Base-by-base conservation (phyloP, 2,797 vertebrate genomes). In the Rhabdomys pumilio region DNA sequence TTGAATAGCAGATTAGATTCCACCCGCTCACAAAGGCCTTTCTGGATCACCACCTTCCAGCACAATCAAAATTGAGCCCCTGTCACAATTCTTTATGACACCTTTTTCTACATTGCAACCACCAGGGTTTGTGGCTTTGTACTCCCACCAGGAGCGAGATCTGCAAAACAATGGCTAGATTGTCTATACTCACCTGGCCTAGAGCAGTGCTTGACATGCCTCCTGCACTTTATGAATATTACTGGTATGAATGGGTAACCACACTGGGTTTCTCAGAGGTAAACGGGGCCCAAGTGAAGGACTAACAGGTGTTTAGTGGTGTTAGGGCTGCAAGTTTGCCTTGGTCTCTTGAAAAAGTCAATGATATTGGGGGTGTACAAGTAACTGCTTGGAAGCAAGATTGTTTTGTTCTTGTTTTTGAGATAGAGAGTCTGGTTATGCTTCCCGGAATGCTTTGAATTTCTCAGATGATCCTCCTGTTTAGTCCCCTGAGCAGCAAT, bases 311-410 rank as follows among this genome's bases (percentile, higher is more conserved):
- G 7, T 34, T 93, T 9, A 89, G 34, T 91, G 15, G 89, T 29
- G 53, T 44, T 67, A 93, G 50, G 38, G n/a, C 38, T 14, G 24
- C 22, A 72, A 53, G 41, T 84, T 93, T 53, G 10, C 14, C 38
- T 34, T 79, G 13, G 22, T 82, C 47, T 93, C 79, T 90, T 13
- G 29, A 76, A 57, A 91, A 96, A 79, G 76, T 2, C 80, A 19
- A 59, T 6, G 22, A 47, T 26, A 75, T 69, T 92, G 34, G 41
- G 55, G 4, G 59, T 44, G 34, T n/a, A 55, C 50, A 83, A 86
- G 53, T 44, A 75, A 44, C 53, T 34, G 53, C 53, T 75, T 31
- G 53, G n/a, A 88, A 75, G 38, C 47, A 53, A 69, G 44, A 17
- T 24, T 59, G 38, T 75, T 89, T 24, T 44, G 50, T n/a, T 89